Evolutionary conservation across 2,113 vertebrate species (phyloP).

Genomic region (Scalopus aquaticus): DNA sequence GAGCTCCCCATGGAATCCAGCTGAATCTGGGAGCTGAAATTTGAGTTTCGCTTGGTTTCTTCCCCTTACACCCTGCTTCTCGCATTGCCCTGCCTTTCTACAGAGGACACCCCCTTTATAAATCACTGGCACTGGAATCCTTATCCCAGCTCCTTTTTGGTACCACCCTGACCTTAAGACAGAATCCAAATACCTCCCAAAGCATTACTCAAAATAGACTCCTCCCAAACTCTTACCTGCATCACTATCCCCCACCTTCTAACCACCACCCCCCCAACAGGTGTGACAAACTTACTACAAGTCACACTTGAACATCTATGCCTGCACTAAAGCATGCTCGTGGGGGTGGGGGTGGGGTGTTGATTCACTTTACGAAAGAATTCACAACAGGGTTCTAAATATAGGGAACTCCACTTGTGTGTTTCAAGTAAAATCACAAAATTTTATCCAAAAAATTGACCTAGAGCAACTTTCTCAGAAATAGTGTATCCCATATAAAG

Average conservation of each 20-base stretch:
- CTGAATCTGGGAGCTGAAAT: not conserved
- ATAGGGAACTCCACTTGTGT: conserved; percentile 10
- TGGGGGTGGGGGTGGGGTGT: not conserved
- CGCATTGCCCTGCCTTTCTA: not conserved
- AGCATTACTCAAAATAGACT: not conserved
- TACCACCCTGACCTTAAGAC: not conserved
- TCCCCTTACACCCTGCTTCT: not conserved
- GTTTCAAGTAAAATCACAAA: conserved; percentile 63
- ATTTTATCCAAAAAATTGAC: conserved; percentile 28
- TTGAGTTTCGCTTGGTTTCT: not conserved
- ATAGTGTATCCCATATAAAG: conserved; percentile 48
- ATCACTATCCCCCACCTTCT: not conserved
- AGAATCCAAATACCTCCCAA: not conserved
- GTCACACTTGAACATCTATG: not conserved
- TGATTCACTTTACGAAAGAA: conserved; percentile 31
- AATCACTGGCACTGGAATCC: not conserved
- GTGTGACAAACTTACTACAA: not conserved
- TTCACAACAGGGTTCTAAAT: conserved; percentile 18
- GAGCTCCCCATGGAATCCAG: not conserved
- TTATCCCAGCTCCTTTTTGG: not conserved
- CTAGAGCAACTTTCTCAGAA: conserved; percentile 64
- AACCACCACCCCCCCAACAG: not conserved
- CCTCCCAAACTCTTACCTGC: not conserved
- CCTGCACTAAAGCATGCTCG: not conserved
- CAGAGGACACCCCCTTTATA: not conserved